Conservation (phyloP, 2,113 vertebrate genomes). For the Sylvietta virens region DNA sequence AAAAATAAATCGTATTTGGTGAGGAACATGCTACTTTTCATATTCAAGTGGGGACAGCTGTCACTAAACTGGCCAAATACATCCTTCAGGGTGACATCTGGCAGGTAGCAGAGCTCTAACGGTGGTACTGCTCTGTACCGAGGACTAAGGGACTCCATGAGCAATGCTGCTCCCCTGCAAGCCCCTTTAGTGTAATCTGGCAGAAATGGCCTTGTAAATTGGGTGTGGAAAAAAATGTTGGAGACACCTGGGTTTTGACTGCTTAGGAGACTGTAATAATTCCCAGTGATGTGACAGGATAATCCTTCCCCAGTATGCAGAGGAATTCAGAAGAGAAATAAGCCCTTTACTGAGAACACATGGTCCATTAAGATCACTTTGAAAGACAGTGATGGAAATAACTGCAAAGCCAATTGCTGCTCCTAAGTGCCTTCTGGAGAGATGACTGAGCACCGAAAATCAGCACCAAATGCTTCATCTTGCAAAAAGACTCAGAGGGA, state of each 20-base stretch:
- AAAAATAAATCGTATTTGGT: neutral
- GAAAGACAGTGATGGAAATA: slow-evolving; percentile 4
- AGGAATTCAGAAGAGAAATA: neutral
- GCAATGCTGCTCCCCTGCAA: fast-evolving
- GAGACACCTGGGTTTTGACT: neutral
- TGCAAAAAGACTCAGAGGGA: neutral
- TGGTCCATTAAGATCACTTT: neutral
- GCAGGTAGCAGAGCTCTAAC: neutral
- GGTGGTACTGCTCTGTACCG: neutral
- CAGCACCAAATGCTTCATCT: neutral
- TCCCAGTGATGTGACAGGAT: neutral
- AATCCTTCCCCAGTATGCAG: neutral
- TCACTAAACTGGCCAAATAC: neutral
- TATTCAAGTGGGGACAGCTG: neutral
- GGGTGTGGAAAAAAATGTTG: neutral
- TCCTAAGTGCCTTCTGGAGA: slow-evolving; percentile 8
- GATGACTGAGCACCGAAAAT: neutral
- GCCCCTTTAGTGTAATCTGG: neutral
- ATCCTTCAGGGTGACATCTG: neutral
- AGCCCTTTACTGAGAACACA: neutral
- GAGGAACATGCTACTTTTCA: neutral
- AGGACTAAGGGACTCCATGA: neutral
- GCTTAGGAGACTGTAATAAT: neutral
- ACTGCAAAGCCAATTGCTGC: neutral
- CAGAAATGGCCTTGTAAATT: neutral